Evolutionary conservation across 1,140 invertebrate species (phyloP).

Genomic region (Coptotermes formosanus): DNA sequence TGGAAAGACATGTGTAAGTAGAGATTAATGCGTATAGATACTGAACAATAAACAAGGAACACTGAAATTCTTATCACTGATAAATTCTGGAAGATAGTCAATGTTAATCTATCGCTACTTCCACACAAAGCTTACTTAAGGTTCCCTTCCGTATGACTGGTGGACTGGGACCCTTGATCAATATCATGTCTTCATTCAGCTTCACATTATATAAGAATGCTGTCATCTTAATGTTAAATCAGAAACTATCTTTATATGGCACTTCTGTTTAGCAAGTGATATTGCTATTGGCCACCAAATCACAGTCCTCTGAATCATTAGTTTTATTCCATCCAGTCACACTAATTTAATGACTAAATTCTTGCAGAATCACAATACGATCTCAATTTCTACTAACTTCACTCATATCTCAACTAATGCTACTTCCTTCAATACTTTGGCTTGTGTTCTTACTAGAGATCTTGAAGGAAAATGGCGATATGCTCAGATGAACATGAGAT

Average conservation of each 20-base stretch:
- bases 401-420: background rate
- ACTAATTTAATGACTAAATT: background rate
- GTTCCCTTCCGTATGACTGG: no score
- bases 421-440: background rate
- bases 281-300: background rate
- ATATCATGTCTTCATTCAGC: background rate
- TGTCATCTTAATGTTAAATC: background rate
- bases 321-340: no score
- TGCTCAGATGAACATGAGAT: background rate
- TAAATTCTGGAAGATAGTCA: no score
- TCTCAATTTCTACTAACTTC: background rate
- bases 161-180: background rate
- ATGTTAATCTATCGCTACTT: no score
- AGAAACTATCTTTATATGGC: background rate
- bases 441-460: background rate
- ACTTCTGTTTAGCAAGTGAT: background rate
- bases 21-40: background rate
- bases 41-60: background rate
- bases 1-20: no score
- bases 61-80: no score
- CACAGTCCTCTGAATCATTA: background rate
- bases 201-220: background rate
- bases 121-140: no score
- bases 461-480: background rate
- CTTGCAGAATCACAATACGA: background rate